phyloP scores from a whole-genome alignment of 2,888 invertebrate genomes.

The Patella depressa region DNA sequence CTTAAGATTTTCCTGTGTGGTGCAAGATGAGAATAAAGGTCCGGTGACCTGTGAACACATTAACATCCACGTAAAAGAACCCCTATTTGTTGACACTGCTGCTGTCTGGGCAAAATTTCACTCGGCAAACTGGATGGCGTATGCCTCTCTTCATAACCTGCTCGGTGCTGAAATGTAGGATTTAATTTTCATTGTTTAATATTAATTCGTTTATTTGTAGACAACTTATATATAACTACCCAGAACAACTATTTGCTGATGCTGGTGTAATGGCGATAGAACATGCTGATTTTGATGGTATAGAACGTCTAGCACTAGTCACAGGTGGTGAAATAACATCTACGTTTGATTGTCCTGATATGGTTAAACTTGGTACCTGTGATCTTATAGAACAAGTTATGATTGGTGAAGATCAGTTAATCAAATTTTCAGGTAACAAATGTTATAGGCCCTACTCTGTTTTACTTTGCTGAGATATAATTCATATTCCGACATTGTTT shows the following conservation, averaged over 20 bases:
- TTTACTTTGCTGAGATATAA: not conserved
- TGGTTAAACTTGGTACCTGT: constrained; percentile 93
- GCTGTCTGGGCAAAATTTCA: too few species aligned
- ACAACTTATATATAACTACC: constrained; percentile 99
- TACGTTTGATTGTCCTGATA: constrained; percentile 94
- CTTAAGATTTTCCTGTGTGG: too few species aligned
- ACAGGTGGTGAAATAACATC: constrained; percentile 97
- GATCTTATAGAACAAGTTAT: constrained; percentile 97
- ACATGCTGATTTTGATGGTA: constrained; percentile 99
- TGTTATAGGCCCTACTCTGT: not conserved
- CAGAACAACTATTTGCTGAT: constrained; percentile 98
- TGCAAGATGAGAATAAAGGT: too few species aligned
- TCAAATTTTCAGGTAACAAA: constrained; percentile 85
- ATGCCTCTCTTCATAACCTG: too few species aligned
- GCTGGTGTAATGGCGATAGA: constrained; percentile 99
- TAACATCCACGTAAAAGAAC: too few species aligned
- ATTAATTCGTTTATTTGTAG: constrained; percentile 71
- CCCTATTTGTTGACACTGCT: too few species aligned
- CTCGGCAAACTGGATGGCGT: too few species aligned
- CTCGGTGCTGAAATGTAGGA: too few species aligned
- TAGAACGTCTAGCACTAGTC: constrained; percentile 95
- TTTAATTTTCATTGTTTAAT: too few species aligned
- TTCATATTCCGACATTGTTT: too few species aligned
- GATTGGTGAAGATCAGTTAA: constrained; percentile 95
- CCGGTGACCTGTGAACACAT: too few species aligned